phyloP scores from a whole-genome alignment of 2,888 invertebrate genomes.

The Podotricha telesiphe region DNA sequence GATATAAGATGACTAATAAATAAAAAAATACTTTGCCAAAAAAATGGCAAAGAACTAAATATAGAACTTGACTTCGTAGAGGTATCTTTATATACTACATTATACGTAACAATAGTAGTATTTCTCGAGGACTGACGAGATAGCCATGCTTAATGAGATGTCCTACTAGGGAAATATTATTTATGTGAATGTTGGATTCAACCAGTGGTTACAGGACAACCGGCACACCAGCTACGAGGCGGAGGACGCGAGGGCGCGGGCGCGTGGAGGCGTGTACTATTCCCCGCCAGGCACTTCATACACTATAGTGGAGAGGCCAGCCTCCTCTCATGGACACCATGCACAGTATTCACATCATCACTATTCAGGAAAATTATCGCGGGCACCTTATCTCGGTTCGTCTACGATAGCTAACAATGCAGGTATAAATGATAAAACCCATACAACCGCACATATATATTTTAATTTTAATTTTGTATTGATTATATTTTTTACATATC shows the following conservation, averaged over 20 bases:
- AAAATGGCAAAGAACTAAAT: background rate
- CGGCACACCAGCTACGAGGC: conserved; percentile 80
- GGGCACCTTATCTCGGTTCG: conserved; percentile 88
- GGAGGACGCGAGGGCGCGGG: conserved; percentile 78
- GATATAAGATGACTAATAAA: too few species aligned
- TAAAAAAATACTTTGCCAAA: too few species aligned
- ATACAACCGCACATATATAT: too few species aligned
- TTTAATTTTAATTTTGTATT: too few species aligned
- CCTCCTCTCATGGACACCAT: conserved; percentile 88
- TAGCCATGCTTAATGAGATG: background rate
- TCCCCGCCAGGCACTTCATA: conserved; percentile 95
- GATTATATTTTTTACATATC: too few species aligned
- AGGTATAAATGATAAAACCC: conserved; percentile 59
- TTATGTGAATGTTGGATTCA: conserved; percentile 51
- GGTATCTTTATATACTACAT: background rate
- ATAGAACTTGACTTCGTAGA: background rate
- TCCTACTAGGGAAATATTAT: conserved; percentile 20
- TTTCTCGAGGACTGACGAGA: background rate
- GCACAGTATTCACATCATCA: conserved; percentile 84
- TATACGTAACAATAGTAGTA: background rate
- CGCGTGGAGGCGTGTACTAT: conserved; percentile 90
- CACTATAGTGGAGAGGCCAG: conserved; percentile 92
- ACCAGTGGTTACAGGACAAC: conserved; percentile 76
- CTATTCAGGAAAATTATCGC: conserved; percentile 75
- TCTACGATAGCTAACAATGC: conserved; percentile 83